Evolutionary conservation across 2,888 invertebrate species (phyloP).

Genomic region (Athrips mouffetella): DNA sequence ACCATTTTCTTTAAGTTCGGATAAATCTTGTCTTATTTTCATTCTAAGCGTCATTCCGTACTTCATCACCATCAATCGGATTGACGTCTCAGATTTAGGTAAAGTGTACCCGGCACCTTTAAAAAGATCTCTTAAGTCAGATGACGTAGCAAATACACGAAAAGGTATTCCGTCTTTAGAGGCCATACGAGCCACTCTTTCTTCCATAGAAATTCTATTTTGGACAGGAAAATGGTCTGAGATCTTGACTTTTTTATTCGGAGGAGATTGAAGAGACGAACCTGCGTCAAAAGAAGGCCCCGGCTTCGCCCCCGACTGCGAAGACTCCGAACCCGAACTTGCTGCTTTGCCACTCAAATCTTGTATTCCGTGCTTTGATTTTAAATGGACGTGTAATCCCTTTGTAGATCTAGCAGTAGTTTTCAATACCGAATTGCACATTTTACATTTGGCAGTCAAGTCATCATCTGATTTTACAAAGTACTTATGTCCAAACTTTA

Average conservation of each 20-base stretch:
- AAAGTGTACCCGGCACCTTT: constrained; percentile 9
- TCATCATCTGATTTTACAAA: background rate
- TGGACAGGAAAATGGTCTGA: background rate
- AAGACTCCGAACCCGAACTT: background rate
- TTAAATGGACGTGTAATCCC: background rate
- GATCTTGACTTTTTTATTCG: background rate
- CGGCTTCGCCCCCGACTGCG: background rate
- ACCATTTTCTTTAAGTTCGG: constrained; percentile 18
- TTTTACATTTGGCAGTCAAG: background rate
- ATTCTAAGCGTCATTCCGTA: constrained; percentile 22
- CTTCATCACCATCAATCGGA: constrained; percentile 24
- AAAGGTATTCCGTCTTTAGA: constrained; percentile 26
- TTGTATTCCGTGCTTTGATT: background rate
- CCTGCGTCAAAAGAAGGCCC: background rate
- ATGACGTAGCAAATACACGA: constrained; percentile 20
- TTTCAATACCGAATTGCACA: background rate
- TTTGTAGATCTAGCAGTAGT: constrained; percentile 1
- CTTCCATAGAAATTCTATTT: constrained; percentile 15
- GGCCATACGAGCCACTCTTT: constrained; percentile 20
- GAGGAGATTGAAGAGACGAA: background rate
- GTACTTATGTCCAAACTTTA: background rate
- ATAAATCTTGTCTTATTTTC: constrained; percentile 18
- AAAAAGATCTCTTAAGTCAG: constrained; percentile 20
- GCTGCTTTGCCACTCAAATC: background rate
- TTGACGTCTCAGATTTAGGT: constrained; percentile 18